Evolutionary conservation across 2,888 invertebrate genomes (phyloP), one percentile per base, ranked within the genome.

Genomic region (Nemapogon koenigi): DNA sequence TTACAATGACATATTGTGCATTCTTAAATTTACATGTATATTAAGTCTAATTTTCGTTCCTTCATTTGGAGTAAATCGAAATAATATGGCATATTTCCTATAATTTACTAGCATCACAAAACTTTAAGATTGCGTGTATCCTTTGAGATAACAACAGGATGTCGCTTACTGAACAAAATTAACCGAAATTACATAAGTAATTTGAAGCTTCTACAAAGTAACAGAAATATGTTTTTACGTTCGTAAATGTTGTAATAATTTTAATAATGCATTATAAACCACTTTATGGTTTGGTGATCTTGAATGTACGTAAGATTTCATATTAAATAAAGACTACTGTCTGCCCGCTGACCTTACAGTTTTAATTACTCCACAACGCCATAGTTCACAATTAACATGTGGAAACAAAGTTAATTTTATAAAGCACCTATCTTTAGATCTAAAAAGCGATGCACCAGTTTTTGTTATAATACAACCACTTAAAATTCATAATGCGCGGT

Each of bases 321-420:
- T 65, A 68, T 65, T 66, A 65, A 71, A 69, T 69, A 71, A 59
- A 64, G 55, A 59, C 59, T 52, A 55, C 7, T 2, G 4, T 25
- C 64, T 73, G 70, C 72, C 67, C 69, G 73, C 65, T 78, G 76
- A 78, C 76, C 76, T 76, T 72, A 69, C 68, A 57, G 62, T 58
- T 40, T 64, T 76, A 76, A 76, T 76, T 70, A 65, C 57, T 55
- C 54, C 59, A 55, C 53, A 49, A 63, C 62, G 65, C 66, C 76
- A 76, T 75, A 78, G 76, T 78, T 78, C 76, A 78, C 75, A 16
- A 69, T 71, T 73, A 72, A 68, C 71, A 63, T 62, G 68, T 70
- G 53, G 55, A 48, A 48, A 46, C 46, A 58, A 58, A 55, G 54
- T 68, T 62, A 67, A 64, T 62, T 59, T 66, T 67, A 65, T 65